A percentile compares a stretch with the other conserved stretches of the same genome.
These are phyloP conservation scores for Orchesella flavescens DNA, from an alignment of 2,888 invertebrate genomes.

Conservation along the genomic window DNA sequence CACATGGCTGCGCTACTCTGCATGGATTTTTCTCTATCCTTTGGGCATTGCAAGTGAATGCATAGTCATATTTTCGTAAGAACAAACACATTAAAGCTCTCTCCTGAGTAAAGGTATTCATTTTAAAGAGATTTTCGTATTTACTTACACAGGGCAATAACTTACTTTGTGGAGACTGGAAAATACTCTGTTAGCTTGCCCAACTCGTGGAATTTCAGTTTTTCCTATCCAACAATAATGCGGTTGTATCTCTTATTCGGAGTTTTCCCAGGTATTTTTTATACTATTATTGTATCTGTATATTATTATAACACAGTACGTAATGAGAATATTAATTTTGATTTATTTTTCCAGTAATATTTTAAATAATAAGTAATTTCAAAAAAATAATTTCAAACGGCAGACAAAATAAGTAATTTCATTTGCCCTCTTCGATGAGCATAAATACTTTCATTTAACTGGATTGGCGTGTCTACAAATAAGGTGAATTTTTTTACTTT, in stretches of 20 bases:
- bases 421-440: too few relatives aligned
- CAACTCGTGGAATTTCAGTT: constrained; percentile 88
- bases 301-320: too few relatives aligned
- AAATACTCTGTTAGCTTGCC: constrained; percentile 85
- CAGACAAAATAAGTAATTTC: too few relatives aligned
- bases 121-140: neutral
- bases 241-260: constrained; percentile 85
- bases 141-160: constrained; percentile 80
- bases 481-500: too few relatives aligned
- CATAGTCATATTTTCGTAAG: constrained; percentile 80
- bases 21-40: constrained; percentile 96
- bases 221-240: constrained; percentile 87
- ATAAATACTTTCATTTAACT: too few relatives aligned
- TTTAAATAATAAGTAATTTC: too few relatives aligned
- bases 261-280: constrained; percentile 80
- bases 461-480: too few relatives aligned
- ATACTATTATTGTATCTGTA: constrained; percentile 13
- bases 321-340: constrained; percentile 13
- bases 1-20: constrained; percentile 88
- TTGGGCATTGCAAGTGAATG: constrained; percentile 91
- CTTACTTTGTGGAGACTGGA: constrained; percentile 89
- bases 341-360: neutral
- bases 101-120: neutral
- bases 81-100: neutral
- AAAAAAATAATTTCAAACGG: too few relatives aligned